Percentiles rank a stretch among this genome's conserved stretches.
Evolutionary conservation across 1,140 invertebrate genomes (phyloP).

Genomic region (Manduca sexta): DNA sequence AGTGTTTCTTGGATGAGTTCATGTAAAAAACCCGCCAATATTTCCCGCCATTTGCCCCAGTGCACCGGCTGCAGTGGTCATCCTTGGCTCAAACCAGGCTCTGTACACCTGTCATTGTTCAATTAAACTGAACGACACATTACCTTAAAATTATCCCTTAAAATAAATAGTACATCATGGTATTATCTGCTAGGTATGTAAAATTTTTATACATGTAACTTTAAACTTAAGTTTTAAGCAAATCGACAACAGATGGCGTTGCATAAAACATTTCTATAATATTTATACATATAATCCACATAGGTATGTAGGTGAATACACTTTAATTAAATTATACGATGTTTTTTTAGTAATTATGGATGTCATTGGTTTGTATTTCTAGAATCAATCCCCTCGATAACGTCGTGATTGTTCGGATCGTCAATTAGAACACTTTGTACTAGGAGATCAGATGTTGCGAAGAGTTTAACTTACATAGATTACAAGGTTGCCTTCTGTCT

Average conservation of each 20-base stretch:
- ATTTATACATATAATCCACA: not conserved
- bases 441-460: conserved; percentile 37
- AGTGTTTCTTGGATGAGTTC: no score
- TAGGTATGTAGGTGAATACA: not conserved
- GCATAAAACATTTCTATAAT: not conserved
- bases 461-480: conserved; percentile 21
- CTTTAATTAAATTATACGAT: no score
- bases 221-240: conserved; percentile 23
- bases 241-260: conserved; percentile 58
- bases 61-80: conserved; percentile 51
- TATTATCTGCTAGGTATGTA: no score
- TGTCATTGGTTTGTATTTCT: not conserved
- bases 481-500: conserved; percentile 10
- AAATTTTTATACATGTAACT: not conserved
- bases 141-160: conserved; percentile 42
- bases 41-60: conserved; percentile 35
- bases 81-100: conserved; percentile 49
- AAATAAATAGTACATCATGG: conserved; percentile 26
- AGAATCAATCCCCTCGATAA: conserved; percentile 6
- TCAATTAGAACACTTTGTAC: conserved; percentile 68
- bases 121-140: conserved; percentile 56
- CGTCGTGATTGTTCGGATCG: conserved; percentile 49
- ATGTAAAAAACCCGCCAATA: conserved; percentile 24
- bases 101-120: conserved; percentile 57
- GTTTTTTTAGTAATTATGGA: not conserved